Evolutionary conservation across 2,797 vertebrate species (phyloP).

Genomic region (Garrulus glandarius): DNA sequence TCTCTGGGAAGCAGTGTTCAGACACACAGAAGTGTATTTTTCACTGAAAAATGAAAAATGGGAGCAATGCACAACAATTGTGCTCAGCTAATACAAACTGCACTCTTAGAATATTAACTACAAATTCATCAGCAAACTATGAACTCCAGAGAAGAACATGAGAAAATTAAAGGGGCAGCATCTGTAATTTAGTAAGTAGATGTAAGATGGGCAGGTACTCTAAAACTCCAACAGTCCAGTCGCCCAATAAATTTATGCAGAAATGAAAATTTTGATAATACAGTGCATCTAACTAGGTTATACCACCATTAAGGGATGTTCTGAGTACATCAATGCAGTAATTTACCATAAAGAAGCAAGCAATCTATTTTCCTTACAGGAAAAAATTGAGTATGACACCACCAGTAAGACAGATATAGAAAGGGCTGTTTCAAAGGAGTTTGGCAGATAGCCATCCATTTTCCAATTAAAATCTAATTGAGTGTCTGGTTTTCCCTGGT

Average conservation of each 20-base stretch:
- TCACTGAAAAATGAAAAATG: not conserved
- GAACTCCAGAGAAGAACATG: not conserved
- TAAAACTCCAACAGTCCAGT: not conserved
- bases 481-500: not conserved
- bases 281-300: not conserved
- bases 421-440: not conserved
- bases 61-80: not conserved
- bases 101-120: not conserved
- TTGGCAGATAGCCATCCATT: not conserved
- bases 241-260: not conserved
- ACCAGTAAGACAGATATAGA: not conserved
- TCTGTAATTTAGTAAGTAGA: not conserved
- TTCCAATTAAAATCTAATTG: not conserved
- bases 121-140: not conserved
- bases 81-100: not conserved
- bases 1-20: not conserved
- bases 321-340: not conserved
- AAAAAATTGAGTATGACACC: not conserved
- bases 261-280: not conserved
- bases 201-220: not conserved
- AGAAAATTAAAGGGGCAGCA: not conserved
- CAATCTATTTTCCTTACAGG: not conserved
- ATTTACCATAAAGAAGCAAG: not conserved
- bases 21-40: not conserved
- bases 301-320: not conserved